phyloP scores from a whole-genome alignment of 2,113 vertebrate genomes.

The Plotosus lineatus region DNA sequence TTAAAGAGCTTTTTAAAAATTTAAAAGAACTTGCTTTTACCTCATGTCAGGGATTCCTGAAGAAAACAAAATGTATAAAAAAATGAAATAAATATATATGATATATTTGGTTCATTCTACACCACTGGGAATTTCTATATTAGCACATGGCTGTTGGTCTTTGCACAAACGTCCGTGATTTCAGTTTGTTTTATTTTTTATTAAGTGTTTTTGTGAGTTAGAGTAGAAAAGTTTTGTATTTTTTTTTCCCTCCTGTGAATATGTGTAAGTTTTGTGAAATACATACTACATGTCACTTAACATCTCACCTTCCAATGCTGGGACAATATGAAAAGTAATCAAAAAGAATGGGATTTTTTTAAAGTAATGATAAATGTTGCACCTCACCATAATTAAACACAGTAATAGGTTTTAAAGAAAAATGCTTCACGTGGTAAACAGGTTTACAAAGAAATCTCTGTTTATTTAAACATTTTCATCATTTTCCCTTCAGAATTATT shows the following conservation, averaged over 20 bases:
- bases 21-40: slow-evolving; percentile 79
- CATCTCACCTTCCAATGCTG: slow-evolving; percentile 73
- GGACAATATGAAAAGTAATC: slow-evolving; percentile 60
- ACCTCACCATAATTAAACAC: slow-evolving; percentile 63
- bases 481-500: slow-evolving; percentile 68
- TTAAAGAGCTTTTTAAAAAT: slow-evolving; percentile 75
- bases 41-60: slow-evolving; percentile 82
- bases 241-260: slow-evolving; percentile 69
- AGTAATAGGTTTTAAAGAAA: slow-evolving; percentile 56
- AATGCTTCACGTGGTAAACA: slow-evolving; percentile 60
- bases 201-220: slow-evolving; percentile 76
- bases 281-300: slow-evolving; percentile 73
- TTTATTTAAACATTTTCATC: slow-evolving; percentile 69
- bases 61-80: slow-evolving; percentile 62
- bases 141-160: slow-evolving; percentile 82
- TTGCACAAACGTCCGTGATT: slow-evolving; percentile 81
- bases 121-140: slow-evolving; percentile 79
- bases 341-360: slow-evolving; percentile 61
- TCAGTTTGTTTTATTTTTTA: slow-evolving; percentile 75
- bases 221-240: slow-evolving; percentile 79
- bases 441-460: slow-evolving; percentile 72
- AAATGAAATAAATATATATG: neutral
- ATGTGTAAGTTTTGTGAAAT: slow-evolving; percentile 79
- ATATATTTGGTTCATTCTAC: slow-evolving; percentile 70
- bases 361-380: slow-evolving; percentile 64